Base-by-base conservation (phyloP, 2,113 vertebrate species). In the Channa maculata region DNA sequence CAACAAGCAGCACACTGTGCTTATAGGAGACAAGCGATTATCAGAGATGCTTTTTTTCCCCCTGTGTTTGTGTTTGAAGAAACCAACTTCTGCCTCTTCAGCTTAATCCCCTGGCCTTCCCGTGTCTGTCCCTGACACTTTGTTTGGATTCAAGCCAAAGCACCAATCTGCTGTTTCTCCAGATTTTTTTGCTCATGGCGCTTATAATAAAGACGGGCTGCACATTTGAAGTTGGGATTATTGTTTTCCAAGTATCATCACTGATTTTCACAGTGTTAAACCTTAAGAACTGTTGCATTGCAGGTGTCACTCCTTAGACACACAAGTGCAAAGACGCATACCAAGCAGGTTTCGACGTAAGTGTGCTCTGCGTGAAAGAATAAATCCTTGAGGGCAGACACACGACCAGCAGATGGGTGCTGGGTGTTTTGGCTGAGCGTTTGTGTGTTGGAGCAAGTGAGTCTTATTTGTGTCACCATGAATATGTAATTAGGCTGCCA, bases 401-500 rank as follows among this genome's bases (percentile, higher is more conserved):
- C 89, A 83, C 79, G 77, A 79, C 79, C 65, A 58, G 81, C 91
- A 90, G 91, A 91, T 91, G 91, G 89, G 71, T 53, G 68, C 82
- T 75, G 69, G 65, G 55, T 80, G 73, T 80, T 78, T 85, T 88
- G 82, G 82, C 79, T 65, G 48, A 75, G 68, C 14, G 77, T 85
- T 87, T 88, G 86, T 85, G 81, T 79, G 77, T 74, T 38, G 49
- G 77, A 64, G 83, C 61, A 62, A 77, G 69, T 63, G 76, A 62
- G 65, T 74, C 78, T 85, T 86, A 89, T 86, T 89, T 88, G 86
- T 88, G 85, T 88, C 72, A 69, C 75, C 88, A 89, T 92, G 89
- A 92, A 91, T 91, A 86, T 90, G 85, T 91, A 87, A 91, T 92
- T 83, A 87, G 81, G 84, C 86, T 63, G 55, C 83, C 55, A 71